These are phyloP conservation scores for Nothura maculosa DNA, from an alignment of 2,797 vertebrate species.

Conservation along the genomic window DNA sequence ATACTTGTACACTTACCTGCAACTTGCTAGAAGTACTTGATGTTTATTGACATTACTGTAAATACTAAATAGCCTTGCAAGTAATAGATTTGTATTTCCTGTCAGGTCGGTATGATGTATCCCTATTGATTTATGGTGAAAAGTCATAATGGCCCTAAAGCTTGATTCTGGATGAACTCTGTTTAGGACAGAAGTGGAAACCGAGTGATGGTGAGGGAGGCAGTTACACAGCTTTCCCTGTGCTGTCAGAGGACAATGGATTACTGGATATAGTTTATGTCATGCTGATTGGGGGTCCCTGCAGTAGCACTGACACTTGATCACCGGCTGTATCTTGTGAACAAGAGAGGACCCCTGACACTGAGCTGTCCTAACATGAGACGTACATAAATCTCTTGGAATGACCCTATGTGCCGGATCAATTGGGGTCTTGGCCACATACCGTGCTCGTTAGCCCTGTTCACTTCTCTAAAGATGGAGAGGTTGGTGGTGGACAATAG, in stretches of 20 bases:
- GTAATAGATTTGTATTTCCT: not conserved
- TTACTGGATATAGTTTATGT: not conserved
- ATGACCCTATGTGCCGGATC: conserved; percentile 43
- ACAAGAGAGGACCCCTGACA: not conserved
- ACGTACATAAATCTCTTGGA: conserved; percentile 39
- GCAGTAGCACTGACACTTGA: conserved; percentile 17
- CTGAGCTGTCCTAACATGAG: conserved; percentile 51
- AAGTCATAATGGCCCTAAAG: not conserved
- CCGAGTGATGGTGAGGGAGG: not conserved
- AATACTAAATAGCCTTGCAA: not conserved
- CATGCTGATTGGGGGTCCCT: not conserved
- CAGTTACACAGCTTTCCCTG: not conserved
- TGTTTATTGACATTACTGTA: not conserved
- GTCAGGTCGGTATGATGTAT: not conserved
- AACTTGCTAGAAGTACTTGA: conserved; percentile 14
- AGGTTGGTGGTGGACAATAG: conserved; percentile 44
- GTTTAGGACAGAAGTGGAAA: not conserved
- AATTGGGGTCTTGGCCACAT: not conserved
- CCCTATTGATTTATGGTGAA: not conserved
- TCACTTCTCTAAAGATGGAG: conserved; percentile 49
- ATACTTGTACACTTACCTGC: not conserved
- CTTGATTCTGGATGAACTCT: not conserved
- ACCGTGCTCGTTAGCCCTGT: not conserved
- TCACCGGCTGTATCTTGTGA: conserved; percentile 19
- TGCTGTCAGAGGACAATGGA: not conserved